A percentile compares a stretch with the other conserved stretches of the same genome.
Evolutionary conservation across 2,113 vertebrate genomes (phyloP).

Genomic region (Dicaeum eximium): DNA sequence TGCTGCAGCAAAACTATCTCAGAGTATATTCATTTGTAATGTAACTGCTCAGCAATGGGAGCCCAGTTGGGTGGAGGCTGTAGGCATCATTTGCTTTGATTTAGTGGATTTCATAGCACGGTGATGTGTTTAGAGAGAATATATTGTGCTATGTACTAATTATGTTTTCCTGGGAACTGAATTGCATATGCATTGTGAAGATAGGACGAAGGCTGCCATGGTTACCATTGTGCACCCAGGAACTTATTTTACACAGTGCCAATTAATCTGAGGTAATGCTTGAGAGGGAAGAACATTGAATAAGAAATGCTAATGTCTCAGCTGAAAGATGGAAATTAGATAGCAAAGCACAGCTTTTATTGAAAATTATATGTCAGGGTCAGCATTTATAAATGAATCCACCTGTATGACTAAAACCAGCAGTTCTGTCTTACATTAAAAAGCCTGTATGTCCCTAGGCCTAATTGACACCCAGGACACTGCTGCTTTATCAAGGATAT

Average conservation of each 20-base stretch:
- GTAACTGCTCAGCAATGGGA: background rate
- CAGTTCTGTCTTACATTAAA: background rate
- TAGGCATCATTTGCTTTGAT: background rate
- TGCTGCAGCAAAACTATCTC: background rate
- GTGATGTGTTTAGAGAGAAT: slow-evolving; percentile 29
- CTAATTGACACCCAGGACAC: background rate
- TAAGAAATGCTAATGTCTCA: slow-evolving; percentile 56
- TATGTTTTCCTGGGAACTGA: slow-evolving; percentile 60
- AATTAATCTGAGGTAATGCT: slow-evolving; percentile 72
- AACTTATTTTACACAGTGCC: slow-evolving; percentile 66
- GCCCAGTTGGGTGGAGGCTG: background rate
- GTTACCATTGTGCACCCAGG: slow-evolving; percentile 67
- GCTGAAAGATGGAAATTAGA: slow-evolving; percentile 57
- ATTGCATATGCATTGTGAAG: slow-evolving; percentile 67
- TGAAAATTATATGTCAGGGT: slow-evolving; percentile 26
- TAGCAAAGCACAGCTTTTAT: slow-evolving; percentile 46
- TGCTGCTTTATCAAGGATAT: background rate
- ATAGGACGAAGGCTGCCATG: slow-evolving; percentile 69
- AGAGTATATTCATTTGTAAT: background rate
- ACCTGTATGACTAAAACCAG: slow-evolving; percentile 11
- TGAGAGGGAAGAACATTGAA: slow-evolving; percentile 49
- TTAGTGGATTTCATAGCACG: slow-evolving; percentile 9
- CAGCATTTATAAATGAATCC: slow-evolving; percentile 1
- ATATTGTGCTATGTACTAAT: slow-evolving; percentile 59
- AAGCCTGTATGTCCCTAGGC: background rate